Conservation (phyloP, 2,888 invertebrate genomes). For the Mythimna impura region DNA sequence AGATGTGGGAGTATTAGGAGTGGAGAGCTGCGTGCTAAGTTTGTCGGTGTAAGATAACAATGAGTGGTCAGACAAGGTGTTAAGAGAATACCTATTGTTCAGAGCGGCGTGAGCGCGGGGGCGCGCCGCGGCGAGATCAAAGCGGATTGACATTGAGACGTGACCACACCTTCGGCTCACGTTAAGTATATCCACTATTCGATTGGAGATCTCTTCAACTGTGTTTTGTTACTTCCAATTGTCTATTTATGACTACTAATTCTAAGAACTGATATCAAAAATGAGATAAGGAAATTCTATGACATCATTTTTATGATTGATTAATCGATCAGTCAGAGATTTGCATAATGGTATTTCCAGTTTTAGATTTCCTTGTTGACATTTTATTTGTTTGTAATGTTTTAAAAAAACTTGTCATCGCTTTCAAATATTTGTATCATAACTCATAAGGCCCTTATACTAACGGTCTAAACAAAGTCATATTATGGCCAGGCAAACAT, state of each 20-base stretch:
- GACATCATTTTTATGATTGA: conserved; percentile 37
- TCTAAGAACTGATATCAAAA: conserved; percentile 33
- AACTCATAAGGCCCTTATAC: neutral
- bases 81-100: conserved; percentile 79
- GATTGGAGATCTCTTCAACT: conserved; percentile 47
- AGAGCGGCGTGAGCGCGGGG: conserved; percentile 66
- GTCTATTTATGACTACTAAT: conserved; percentile 34
- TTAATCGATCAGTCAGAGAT: conserved; percentile 6
- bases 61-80: conserved; percentile 77
- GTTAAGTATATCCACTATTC: conserved; percentile 58
- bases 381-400: neutral
- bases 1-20: conserved; percentile 24
- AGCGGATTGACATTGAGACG: conserved; percentile 77
- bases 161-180: conserved; percentile 74
- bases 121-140: conserved; percentile 76
- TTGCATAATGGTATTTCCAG: conserved; percentile 9
- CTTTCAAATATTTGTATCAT: conserved; percentile 27
- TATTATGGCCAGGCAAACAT: conserved; percentile 21
- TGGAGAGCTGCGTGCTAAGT: conserved; percentile 38
- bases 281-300: conserved; percentile 5
- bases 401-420: neutral
- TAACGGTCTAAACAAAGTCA: conserved; percentile 9
- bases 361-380: neutral
- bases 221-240: conserved; percentile 50
- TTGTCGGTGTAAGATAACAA: conserved; percentile 68